Percentiles rank a stretch among this genome's conserved stretches.
Evolutionary conservation across 2,797 vertebrate species (phyloP).

Genomic region (Sebastes steindachneri): DNA sequence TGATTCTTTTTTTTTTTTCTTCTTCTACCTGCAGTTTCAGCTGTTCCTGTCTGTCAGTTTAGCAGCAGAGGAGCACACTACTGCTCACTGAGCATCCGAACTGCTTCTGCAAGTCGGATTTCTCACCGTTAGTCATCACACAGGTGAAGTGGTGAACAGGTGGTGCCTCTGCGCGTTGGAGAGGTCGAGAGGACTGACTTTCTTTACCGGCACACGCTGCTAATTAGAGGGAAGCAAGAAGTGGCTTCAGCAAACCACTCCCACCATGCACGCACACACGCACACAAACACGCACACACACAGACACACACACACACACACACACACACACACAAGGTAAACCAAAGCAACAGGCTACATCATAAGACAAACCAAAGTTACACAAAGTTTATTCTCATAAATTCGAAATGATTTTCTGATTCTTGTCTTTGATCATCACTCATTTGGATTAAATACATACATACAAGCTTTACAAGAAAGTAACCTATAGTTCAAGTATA

Average conservation of each 20-base stretch:
- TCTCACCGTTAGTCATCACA: slow-evolving; percentile 32
- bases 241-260: slow-evolving; percentile 68
- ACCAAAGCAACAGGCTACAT: not conserved
- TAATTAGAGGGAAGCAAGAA: slow-evolving; percentile 80
- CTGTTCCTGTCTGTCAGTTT: not conserved
- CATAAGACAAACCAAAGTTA: not conserved
- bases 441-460: not conserved
- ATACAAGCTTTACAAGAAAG: not conserved
- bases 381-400: not conserved
- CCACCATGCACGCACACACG: slow-evolving; percentile 34
- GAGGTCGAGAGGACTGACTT: slow-evolving; percentile 57
- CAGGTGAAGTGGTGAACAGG: slow-evolving; percentile 44
- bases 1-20: not conserved
- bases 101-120: not conserved
- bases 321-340: not conserved
- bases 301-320: not conserved
- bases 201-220: slow-evolving; percentile 66
- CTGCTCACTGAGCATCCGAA: slow-evolving; percentile 18
- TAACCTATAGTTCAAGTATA: not conserved
- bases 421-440: not conserved
- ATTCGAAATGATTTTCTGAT: not conserved
- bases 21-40: not conserved
- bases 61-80: not conserved
- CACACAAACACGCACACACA: not conserved
- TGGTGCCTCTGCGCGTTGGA: slow-evolving; percentile 41